A percentile compares a stretch with the other conserved stretches of the same genome.
phyloP scores from a whole-genome alignment of 2,888 invertebrate species.

The Caenorhabditis sp. region DNA sequence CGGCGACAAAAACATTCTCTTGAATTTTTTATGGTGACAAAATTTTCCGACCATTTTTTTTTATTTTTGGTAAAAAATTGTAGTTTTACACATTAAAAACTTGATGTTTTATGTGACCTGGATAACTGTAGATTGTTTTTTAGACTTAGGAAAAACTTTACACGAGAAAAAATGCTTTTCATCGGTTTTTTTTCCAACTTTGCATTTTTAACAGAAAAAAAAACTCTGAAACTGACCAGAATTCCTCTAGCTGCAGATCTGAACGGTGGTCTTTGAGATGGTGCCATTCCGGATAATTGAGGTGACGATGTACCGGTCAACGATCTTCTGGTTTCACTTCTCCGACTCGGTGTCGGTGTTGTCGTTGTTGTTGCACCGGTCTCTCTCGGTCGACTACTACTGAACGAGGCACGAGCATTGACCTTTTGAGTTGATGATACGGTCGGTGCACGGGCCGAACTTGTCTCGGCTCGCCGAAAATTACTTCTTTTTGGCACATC shows the following conservation, averaged over 20 bases:
- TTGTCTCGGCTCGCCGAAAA: slow-evolving; percentile 41
- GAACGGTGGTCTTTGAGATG: slow-evolving; percentile 25
- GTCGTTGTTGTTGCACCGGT: slow-evolving; percentile 20
- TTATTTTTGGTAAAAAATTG: too few species aligned
- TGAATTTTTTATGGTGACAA: too few species aligned
- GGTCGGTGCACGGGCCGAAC: slow-evolving; percentile 38
- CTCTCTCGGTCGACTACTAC: slow-evolving; percentile 18
- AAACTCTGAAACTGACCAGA: too few species aligned
- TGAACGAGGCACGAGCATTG: slow-evolving; percentile 6
- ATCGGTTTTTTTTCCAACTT: too few species aligned
- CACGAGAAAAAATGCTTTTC: too few species aligned
- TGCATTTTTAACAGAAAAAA: too few species aligned
- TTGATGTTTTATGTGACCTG: too few species aligned
- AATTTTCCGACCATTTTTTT: too few species aligned
- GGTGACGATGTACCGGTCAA: slow-evolving; percentile 34
- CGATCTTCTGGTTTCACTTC: slow-evolving; percentile 30
- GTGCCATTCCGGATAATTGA: slow-evolving; percentile 18
- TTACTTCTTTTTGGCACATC: background rate
- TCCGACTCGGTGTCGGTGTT: slow-evolving; percentile 22
- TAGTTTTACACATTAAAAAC: too few species aligned
- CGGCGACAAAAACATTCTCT: too few species aligned
- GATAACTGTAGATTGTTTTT: too few species aligned
- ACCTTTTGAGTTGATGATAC: slow-evolving; percentile 35
- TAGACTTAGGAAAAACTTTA: too few species aligned
- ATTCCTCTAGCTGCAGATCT: slow-evolving; percentile 33